Conservation (phyloP, 1,140 invertebrate species). For the Penaeus vannamei region DNA sequence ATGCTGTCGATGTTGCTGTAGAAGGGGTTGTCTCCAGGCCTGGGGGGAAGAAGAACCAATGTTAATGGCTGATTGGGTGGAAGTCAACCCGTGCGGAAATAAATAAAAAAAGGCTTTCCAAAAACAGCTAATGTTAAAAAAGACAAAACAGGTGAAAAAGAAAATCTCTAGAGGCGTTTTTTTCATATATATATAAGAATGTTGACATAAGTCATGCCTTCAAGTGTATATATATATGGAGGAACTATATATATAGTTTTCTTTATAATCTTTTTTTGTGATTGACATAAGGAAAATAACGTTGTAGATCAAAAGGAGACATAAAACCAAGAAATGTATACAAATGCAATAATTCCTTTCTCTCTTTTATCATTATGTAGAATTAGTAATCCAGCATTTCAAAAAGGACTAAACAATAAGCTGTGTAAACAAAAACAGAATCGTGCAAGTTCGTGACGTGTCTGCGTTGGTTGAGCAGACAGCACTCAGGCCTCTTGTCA, state of each 20-base stretch:
- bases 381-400: conserved; percentile 4
- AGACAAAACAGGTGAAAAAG: no score
- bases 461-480: not conserved
- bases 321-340: conserved; percentile 4
- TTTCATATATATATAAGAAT: no score
- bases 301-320: no score
- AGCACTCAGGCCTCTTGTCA: conserved; percentile 14
- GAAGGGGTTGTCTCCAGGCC: conserved; percentile 91
- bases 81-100: not conserved
- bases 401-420: conserved; percentile 20
- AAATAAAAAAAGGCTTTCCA: not conserved
- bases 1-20: conserved; percentile 99
- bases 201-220: no score
- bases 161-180: no score
- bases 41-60: conserved; percentile 34
- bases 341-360: not conserved
- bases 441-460: not conserved
- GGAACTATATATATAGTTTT: no score
- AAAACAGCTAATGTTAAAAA: not conserved
- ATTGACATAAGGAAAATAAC: no score
- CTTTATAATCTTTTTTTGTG: no score
- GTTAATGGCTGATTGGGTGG: not conserved
- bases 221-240: no score
- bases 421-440: not conserved
- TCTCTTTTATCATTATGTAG: conserved; percentile 7